A percentile compares a stretch with the other conserved stretches of the same genome.
Evolutionary conservation across 2,888 invertebrate genomes (phyloP).

Genomic region (Dasypolia templi): DNA sequence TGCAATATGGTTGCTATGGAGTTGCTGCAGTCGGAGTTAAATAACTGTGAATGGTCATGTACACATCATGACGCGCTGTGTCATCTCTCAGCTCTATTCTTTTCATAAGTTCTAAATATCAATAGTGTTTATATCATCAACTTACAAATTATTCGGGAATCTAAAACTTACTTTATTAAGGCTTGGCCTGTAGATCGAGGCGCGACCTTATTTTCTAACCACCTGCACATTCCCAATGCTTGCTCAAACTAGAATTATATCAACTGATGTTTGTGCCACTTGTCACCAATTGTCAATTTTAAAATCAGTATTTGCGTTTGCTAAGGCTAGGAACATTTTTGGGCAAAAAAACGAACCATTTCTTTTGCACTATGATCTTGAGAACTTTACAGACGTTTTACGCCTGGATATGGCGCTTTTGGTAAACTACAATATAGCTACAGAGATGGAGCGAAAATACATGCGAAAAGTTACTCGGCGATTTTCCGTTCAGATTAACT

Average conservation of each 20-base stretch:
- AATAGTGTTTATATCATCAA: too few species aligned
- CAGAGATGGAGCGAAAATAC: not conserved
- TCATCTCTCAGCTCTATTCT: too few species aligned
- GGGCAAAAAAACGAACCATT: too few species aligned
- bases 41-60: too few species aligned
- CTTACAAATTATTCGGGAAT: too few species aligned
- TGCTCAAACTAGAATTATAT: slow-evolving; percentile 4
- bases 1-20: too few species aligned
- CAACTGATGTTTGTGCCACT: not conserved
- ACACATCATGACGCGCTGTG: too few species aligned
- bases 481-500: not conserved
- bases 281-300: slow-evolving; percentile 10
- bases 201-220: slow-evolving; percentile 2
- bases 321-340: not conserved
- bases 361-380: not conserved
- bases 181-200: slow-evolving; percentile 4
- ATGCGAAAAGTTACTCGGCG: not conserved
- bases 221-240: not conserved
- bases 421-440: not conserved
- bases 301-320: slow-evolving; percentile 9
- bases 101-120: too few species aligned
- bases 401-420: not conserved
- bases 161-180: not conserved
- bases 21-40: too few species aligned
- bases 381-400: not conserved